Base-by-base conservation (phyloP, 2,113 vertebrate species). In the Todiramphus saurophagus region DNA sequence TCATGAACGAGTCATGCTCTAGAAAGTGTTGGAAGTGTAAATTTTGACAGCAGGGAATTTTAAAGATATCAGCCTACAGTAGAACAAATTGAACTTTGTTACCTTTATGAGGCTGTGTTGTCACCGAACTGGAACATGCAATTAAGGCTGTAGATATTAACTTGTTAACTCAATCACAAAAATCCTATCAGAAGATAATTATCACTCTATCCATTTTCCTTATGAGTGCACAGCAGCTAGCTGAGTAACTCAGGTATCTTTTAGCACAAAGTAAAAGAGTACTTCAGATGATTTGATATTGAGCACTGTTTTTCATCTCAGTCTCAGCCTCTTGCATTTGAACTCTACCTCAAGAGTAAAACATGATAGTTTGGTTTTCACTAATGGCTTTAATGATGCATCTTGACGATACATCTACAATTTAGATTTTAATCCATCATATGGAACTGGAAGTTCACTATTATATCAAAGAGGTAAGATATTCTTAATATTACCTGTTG, bases 71-170 rank as follows among this genome's bases (percentile, higher is more conserved):
- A 80, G 3, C 13, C 12, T 66, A 31, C 19, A 21, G 11, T 27
- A 77, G 33, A 77, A 78, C 5, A 66, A 55, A 21, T 15, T 14
- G 17, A 78, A 75, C 13, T 69, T 63, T 80, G 30, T 39, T 68
- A 27, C 28, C 17, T 83, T 83, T 60, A 41, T 62, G 50, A 81
- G 31, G 6, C 20, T 67, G 9, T 70, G 64, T 23, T 73, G 3
- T 60, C 48, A 58, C 20, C 66, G 56, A 95, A 83, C 17, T 1
- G 5, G 74, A 87, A 87, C 9, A 18, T 64, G 5, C 31, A 68
- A 79, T 70, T 91, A 67, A 94, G 79, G 35, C 28, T 43, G 33
- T 64, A 70, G n/a, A 33, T 51, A 93, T 20, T 46, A 86, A 66
- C 21, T 74, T 83, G 25, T 37, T 72, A 76, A 69, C 13, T 78